phyloP scores from a whole-genome alignment of 2,797 vertebrate genomes.

The Tokudaia tokunoshimensis region DNA sequence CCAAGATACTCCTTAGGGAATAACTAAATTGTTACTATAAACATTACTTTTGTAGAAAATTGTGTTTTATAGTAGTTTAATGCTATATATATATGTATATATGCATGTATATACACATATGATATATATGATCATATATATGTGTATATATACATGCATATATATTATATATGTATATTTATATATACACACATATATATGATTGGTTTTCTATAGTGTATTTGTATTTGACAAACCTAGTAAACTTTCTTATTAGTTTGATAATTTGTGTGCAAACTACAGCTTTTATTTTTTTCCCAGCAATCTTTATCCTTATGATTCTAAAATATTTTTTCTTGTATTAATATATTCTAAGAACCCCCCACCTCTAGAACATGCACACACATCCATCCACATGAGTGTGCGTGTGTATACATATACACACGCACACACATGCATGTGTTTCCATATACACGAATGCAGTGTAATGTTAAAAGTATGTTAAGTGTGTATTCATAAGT shows the following conservation, averaged over 20 bases:
- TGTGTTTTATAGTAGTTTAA: slow-evolving; percentile 37
- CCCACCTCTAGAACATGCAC: not conserved
- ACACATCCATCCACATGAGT: not conserved
- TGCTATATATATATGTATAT: not conserved
- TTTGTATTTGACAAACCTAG: slow-evolving; percentile 56
- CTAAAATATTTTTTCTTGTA: slow-evolving; percentile 29
- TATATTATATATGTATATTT: too few species aligned
- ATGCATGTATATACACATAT: too few species aligned
- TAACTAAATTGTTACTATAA: slow-evolving; percentile 35
- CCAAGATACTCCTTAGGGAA: slow-evolving; percentile 17
- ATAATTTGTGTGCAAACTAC: slow-evolving; percentile 48
- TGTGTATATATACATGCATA: too few species aligned
- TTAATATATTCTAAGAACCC: not conserved
- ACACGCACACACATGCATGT: not conserved
- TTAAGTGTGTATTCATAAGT: slow-evolving; percentile 26
- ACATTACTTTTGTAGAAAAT: slow-evolving; percentile 48
- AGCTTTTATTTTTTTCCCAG: slow-evolving; percentile 16
- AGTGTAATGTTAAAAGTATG: not conserved
- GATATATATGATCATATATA: too few species aligned
- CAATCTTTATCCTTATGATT: slow-evolving; percentile 5
- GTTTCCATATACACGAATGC: too few species aligned
- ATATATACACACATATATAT: not conserved
- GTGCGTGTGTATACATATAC: not conserved
- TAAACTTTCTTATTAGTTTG: slow-evolving; percentile 49
- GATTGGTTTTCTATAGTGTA: not conserved